Conservation (phyloP, 2,113 vertebrate species). For the Centropristis striata region DNA sequence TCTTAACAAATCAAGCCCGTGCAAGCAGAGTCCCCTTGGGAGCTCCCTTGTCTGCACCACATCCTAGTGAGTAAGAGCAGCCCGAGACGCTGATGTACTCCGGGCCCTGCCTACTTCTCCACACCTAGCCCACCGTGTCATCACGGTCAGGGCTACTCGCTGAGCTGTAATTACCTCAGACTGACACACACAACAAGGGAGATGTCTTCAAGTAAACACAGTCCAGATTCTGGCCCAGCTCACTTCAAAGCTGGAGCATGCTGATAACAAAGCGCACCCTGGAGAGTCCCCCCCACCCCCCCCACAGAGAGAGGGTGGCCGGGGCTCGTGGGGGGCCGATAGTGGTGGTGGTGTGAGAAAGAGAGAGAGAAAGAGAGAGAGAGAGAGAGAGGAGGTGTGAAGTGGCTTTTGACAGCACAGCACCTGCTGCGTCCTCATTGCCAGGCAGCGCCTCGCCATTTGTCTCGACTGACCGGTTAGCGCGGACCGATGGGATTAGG, state of each 20-base stretch:
- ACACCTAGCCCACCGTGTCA: conserved; percentile 64
- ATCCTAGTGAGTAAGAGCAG: conserved; percentile 83
- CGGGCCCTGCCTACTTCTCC: conserved; percentile 54
- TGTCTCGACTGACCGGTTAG: conserved; percentile 71
- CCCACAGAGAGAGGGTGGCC: conserved; percentile 60
- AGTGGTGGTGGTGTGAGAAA: conserved; percentile 53
- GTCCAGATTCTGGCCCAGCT: conserved; percentile 78
- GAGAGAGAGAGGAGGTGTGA: conserved; percentile 72
- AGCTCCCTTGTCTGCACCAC: conserved; percentile 74
- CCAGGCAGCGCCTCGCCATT: conserved; percentile 70
- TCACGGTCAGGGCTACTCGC: conserved; percentile 61
- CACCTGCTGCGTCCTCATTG: conserved; percentile 82
- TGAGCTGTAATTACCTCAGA: conserved; percentile 75
- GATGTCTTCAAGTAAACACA: conserved; percentile 79
- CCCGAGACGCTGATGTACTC: conserved; percentile 73
- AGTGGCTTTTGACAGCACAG: conserved; percentile 81
- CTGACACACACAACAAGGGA: conserved; percentile 78
- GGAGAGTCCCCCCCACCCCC: conserved; percentile 55
- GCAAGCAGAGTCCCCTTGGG: conserved; percentile 45
- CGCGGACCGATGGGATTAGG: conserved; percentile 53
- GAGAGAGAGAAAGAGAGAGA: conserved; percentile 57
- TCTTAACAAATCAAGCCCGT: conserved; percentile 61
- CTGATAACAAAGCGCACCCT: conserved; percentile 82
- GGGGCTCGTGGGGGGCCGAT: conserved; percentile 35
- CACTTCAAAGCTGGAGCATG: conserved; percentile 81